Percentiles rank a stretch among this genome's conserved stretches.
Evolutionary conservation across 2,113 vertebrate species (phyloP).

Genomic region (Clinocottus analis): DNA sequence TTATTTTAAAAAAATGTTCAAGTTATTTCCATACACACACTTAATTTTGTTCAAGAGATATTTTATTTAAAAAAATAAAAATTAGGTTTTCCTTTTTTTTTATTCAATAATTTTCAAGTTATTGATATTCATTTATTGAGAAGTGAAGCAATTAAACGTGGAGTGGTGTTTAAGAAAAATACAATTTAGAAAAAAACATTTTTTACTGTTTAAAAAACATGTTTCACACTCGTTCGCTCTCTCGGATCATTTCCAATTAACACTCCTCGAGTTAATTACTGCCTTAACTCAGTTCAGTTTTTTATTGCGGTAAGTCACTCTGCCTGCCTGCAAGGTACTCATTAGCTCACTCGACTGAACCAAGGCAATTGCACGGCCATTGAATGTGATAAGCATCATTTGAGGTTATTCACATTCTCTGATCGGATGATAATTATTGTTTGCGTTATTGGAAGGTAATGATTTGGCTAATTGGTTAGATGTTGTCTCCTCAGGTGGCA

Average conservation of each 20-base stretch:
- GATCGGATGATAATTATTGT: constrained; percentile 71
- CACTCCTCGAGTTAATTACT: constrained; percentile 76
- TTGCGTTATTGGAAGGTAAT: constrained; percentile 73
- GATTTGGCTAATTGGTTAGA: constrained; percentile 85
- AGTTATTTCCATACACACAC: neutral
- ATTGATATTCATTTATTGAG: neutral
- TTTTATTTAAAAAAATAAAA: neutral
- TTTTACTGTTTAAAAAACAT: neutral
- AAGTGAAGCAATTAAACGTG: neutral
- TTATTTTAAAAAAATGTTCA: neutral
- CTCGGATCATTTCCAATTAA: constrained; percentile 73
- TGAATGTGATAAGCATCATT: constrained; percentile 72
- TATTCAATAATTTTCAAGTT: neutral
- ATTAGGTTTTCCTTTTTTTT: neutral
- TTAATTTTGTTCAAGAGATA: neutral
- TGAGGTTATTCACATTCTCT: constrained; percentile 52
- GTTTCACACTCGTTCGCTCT: constrained; percentile 19
- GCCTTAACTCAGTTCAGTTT: constrained; percentile 47
- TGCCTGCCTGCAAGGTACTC: constrained; percentile 74
- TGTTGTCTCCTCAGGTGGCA: constrained; percentile 79
- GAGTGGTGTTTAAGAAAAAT: neutral
- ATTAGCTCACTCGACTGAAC: constrained; percentile 86
- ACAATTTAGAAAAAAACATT: neutral
- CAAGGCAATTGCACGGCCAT: constrained; percentile 76
- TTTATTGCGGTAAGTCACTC: constrained; percentile 73